phyloP scores from a whole-genome alignment of 1,140 invertebrate genomes.

The Ceratina calcarata region DNA sequence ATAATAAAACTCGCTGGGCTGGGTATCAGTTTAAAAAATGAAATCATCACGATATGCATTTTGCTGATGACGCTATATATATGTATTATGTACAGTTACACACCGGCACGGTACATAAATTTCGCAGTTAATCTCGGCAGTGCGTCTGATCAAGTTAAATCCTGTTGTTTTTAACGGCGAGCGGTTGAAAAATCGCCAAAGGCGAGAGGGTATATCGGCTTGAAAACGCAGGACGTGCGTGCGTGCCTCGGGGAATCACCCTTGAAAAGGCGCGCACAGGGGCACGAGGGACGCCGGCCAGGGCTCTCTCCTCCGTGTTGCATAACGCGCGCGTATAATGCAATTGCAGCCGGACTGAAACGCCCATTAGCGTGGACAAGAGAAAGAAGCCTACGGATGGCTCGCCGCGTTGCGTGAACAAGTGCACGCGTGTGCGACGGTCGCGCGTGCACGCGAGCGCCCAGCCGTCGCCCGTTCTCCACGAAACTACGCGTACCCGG shows the following conservation, averaged over 20 bases:
- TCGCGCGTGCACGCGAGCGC: too few relatives aligned
- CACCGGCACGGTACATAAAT: too few relatives aligned
- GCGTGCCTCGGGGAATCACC: conserved; percentile 23
- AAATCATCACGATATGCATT: background rate
- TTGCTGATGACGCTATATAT: too few relatives aligned
- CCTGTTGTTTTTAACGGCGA: too few relatives aligned
- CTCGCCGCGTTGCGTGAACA: conserved; percentile 3
- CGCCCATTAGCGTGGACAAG: conserved; percentile 36
- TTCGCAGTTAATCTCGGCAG: too few relatives aligned
- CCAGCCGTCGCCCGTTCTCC: too few relatives aligned
- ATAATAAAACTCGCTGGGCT: background rate
- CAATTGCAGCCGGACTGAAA: conserved; percentile 46
- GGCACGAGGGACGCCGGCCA: background rate
- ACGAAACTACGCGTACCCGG: too few relatives aligned
- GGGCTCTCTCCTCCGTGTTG: conserved; percentile 26
- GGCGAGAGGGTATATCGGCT: background rate
- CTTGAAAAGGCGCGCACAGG: conserved; percentile 24
- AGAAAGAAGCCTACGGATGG: conserved; percentile 27
- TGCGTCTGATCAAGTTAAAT: too few relatives aligned
- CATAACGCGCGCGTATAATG: conserved; percentile 44
- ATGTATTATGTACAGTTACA: too few relatives aligned
- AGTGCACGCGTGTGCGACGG: conserved; percentile 2
- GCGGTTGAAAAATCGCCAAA: too few relatives aligned
- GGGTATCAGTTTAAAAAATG: background rate
- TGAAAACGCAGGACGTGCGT: background rate